Evolutionary conservation across 2,113 vertebrate species (phyloP).

Genomic region (Geococcyx californianus): DNA sequence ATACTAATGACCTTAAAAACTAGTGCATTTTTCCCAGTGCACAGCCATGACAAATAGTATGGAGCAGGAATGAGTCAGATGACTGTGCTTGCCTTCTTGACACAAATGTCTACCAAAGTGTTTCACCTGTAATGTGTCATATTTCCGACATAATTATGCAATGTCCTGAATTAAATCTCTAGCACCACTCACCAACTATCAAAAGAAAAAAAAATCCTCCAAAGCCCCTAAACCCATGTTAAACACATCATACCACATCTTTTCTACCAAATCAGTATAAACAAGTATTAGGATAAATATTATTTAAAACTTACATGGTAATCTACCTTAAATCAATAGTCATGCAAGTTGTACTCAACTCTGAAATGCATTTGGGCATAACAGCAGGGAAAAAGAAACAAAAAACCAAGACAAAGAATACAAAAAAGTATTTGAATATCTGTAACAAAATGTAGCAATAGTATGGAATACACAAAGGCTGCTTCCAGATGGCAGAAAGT

Average conservation of each 20-base stretch:
- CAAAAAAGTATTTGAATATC: neutral
- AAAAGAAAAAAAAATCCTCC: neutral
- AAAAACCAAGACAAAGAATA: neutral
- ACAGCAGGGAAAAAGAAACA: neutral
- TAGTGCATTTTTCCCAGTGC: neutral
- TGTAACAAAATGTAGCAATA: neutral
- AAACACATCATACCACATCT: neutral
- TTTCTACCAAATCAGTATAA: neutral
- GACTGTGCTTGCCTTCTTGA: neutral
- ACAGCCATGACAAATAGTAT: neutral
- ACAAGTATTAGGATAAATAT: neutral
- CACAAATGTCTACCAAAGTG: neutral
- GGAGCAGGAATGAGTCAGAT: neutral
- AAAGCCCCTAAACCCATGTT: neutral
- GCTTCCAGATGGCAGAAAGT: neutral
- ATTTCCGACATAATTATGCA: neutral
- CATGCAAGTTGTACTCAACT: neutral
- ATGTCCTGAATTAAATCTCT: neutral
- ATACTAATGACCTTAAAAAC: neutral
- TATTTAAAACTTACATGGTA: neutral
- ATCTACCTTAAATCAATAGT: neutral
- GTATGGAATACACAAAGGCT: neutral
- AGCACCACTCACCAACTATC: neutral
- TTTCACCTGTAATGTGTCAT: neutral
- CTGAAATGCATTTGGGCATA: neutral